A percentile compares a stretch with the other conserved stretches of the same genome.
These are phyloP conservation scores for Leptinotarsa peninsularis DNA, from an alignment of 2,888 invertebrate genomes.

Conservation along the genomic window DNA sequence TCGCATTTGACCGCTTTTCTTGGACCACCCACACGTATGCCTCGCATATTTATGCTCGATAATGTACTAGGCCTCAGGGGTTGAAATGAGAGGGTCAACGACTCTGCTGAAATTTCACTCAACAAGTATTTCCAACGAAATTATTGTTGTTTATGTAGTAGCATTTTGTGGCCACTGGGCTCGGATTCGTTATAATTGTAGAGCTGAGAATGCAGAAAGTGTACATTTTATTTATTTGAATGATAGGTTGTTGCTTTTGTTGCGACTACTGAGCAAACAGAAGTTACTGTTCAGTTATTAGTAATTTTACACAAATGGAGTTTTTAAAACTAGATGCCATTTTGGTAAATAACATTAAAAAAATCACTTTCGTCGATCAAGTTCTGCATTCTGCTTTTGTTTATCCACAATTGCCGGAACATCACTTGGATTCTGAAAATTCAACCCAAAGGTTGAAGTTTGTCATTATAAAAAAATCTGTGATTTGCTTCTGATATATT, in stretches of 20 bases:
- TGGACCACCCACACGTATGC: slow-evolving; percentile 23
- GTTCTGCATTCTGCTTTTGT: too few species aligned
- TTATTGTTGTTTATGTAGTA: slow-evolving; percentile 12
- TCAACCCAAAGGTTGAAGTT: too few species aligned
- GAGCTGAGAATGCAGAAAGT: background rate
- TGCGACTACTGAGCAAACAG: background rate
- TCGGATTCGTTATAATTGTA: background rate
- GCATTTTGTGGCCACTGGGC: background rate
- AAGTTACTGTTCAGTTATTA: too few species aligned
- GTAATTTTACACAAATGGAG: too few species aligned
- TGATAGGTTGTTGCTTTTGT: background rate
- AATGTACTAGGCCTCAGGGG: background rate
- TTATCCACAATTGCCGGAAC: too few species aligned
- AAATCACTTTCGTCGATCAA: too few species aligned
- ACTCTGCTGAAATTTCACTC: slow-evolving; percentile 16
- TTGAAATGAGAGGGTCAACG: background rate
- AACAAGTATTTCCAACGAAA: slow-evolving; percentile 23
- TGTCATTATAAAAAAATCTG: background rate
- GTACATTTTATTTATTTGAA: background rate
- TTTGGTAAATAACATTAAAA: too few species aligned
- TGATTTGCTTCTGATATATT: background rate
- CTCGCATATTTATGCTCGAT: slow-evolving; percentile 14
- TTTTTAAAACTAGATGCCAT: too few species aligned
- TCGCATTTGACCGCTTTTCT: slow-evolving; percentile 20
- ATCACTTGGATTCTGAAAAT: too few species aligned